A percentile compares a stretch with the other conserved stretches of the same genome.
Conservation (phyloP, 2,797 vertebrate species). For the Sitta carolinensis region DNA sequence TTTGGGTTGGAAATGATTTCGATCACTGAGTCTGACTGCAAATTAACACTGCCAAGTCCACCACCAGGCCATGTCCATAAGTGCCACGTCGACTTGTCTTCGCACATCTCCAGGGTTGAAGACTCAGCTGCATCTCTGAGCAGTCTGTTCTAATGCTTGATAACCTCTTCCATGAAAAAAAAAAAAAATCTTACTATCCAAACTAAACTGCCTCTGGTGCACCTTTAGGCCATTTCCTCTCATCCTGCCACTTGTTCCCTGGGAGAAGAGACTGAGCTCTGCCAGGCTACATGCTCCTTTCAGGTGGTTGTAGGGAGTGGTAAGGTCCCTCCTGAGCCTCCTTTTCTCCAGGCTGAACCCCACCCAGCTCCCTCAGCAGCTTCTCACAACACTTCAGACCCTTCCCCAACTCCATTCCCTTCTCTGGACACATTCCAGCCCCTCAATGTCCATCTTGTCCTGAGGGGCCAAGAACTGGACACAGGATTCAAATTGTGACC, state of each 20-base stretch:
- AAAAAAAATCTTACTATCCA: too few relatives aligned
- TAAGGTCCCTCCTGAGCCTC: neutral
- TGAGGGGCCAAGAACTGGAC: neutral
- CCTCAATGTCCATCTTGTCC: neutral
- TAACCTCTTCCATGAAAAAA: neutral
- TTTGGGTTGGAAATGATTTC: neutral
- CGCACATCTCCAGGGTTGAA: fast-evolving
- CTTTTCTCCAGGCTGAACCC: neutral
- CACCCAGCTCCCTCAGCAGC: neutral
- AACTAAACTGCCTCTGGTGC: neutral
- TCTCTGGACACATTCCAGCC: fast-evolving
- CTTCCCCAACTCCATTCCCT: neutral
- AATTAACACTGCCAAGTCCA: neutral
- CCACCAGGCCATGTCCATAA: neutral
- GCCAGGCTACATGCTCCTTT: too few relatives aligned
- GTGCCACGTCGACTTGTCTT: neutral
- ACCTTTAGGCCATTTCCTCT: fast-evolving
- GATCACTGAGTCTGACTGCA: neutral
- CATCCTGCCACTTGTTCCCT: neutral
- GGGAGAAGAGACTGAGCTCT: fast-evolving
- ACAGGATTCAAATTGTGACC: fast-evolving
- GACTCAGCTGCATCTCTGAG: fast-evolving
- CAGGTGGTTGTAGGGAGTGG: fast-evolving
- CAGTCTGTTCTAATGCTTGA: neutral
- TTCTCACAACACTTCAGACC: neutral